Evolutionary conservation across 2,888 invertebrate genomes (phyloP).

Genomic region (Pherbina coryleti): DNA sequence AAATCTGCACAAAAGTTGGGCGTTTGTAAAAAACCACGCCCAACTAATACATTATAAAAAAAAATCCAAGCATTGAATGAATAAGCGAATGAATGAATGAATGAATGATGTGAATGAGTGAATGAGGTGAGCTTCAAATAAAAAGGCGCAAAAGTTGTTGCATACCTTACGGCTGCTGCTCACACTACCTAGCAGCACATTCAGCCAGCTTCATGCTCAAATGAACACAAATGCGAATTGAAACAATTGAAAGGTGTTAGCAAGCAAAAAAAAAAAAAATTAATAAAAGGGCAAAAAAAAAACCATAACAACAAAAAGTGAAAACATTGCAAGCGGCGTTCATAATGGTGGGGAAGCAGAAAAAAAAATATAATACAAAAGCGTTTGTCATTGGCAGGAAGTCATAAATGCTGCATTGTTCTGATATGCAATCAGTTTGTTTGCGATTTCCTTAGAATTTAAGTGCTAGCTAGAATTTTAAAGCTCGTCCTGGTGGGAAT

Average conservation of each 20-base stretch:
- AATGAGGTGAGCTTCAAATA: neutral
- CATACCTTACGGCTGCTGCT: conserved; percentile 28
- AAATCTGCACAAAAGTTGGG: conserved; percentile 14
- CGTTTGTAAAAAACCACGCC: conserved; percentile 1
- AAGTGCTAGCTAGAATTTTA: neutral
- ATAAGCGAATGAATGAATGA: neutral
- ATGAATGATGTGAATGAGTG: neutral
- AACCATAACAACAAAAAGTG: neutral
- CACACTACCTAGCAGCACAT: neutral
- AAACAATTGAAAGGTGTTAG: conserved; percentile 28
- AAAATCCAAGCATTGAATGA: neutral
- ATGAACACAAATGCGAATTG: conserved; percentile 39
- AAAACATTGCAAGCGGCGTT: neutral
- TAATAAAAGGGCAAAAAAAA: too few relatives aligned
- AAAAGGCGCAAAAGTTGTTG: conserved; percentile 1
- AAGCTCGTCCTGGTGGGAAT: neutral
- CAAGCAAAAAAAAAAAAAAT: neutral
- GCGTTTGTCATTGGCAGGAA: conserved; percentile 9
- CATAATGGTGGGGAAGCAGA: neutral
- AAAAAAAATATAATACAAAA: neutral
- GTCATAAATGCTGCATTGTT: conserved; percentile 30
- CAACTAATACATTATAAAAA: neutral
- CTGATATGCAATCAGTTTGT: conserved; percentile 32
- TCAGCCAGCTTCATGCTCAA: conserved; percentile 34
- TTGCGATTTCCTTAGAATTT: neutral